Percentiles rank a stretch among this genome's conserved stretches.
phyloP scores from a whole-genome alignment of 2,797 vertebrate species.

The Gymnothorax javanicus region DNA sequence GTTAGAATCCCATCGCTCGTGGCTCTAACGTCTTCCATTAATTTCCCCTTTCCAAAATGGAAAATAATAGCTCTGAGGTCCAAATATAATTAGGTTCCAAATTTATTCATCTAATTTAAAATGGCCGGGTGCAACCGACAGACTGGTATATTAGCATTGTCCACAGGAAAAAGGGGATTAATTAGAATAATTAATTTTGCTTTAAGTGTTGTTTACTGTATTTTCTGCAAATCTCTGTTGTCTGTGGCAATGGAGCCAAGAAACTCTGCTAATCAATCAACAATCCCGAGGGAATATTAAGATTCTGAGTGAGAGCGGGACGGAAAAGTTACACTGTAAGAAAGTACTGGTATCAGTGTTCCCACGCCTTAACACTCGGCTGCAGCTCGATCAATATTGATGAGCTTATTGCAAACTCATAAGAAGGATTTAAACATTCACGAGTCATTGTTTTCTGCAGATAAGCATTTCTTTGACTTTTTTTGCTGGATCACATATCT shows the following conservation, averaged over 20 bases:
- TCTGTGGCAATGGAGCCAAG: conserved; percentile 44
- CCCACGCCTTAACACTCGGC: not conserved
- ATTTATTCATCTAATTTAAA: conserved; percentile 74
- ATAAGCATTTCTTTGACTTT: not conserved
- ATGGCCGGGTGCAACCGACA: conserved; percentile 39
- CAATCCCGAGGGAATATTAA: conserved; percentile 39
- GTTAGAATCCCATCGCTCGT: conserved; percentile 63
- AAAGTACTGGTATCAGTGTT: not conserved
- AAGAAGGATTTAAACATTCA: not conserved
- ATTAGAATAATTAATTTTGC: conserved; percentile 57
- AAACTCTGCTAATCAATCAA: conserved; percentile 58
- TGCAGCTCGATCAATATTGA: conserved; percentile 9
- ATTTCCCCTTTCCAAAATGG: conserved; percentile 51
- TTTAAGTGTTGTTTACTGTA: conserved; percentile 62
- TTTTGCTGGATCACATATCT: not conserved
- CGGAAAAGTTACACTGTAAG: not conserved
- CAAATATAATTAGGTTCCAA: conserved; percentile 70
- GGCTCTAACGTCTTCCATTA: conserved; percentile 40
- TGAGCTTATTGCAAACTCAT: not conserved
- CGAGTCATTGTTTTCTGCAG: not conserved
- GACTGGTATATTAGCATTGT: conserved; percentile 46
- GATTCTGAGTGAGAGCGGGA: conserved; percentile 17
- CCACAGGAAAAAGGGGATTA: conserved; percentile 43
- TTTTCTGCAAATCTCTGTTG: conserved; percentile 48
- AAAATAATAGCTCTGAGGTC: conserved; percentile 72